Percentiles rank a stretch among this genome's conserved stretches.
Evolutionary conservation across 1,140 invertebrate species (phyloP).

Genomic region (Neodiprion fabricii): DNA sequence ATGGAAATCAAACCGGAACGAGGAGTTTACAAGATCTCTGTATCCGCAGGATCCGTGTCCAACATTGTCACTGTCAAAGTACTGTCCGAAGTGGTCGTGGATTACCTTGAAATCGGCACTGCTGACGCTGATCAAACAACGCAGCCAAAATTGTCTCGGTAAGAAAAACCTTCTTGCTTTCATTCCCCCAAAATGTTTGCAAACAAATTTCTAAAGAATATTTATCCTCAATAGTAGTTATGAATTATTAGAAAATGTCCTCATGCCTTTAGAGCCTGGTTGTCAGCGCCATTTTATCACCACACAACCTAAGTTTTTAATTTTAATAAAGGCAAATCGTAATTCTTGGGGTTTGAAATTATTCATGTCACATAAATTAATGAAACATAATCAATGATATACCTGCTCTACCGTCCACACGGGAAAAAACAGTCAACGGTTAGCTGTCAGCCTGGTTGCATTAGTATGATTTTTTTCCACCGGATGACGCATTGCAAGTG

Average conservation of each 20-base stretch:
- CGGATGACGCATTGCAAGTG: too few relatives aligned
- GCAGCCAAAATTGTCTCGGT: slow-evolving; percentile 77
- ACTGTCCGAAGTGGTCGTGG: slow-evolving; percentile 75
- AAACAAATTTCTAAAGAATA: background rate
- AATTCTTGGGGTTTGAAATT: too few relatives aligned
- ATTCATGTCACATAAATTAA: too few relatives aligned
- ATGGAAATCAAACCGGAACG: slow-evolving; percentile 79
- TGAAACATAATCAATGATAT: too few relatives aligned
- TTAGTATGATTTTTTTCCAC: too few relatives aligned
- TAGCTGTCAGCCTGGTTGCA: too few relatives aligned
- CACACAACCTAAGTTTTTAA: too few relatives aligned
- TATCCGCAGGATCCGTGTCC: slow-evolving; percentile 71
- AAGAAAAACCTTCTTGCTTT: slow-evolving; percentile 36
- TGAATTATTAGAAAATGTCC: background rate
- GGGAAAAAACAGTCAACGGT: too few relatives aligned
- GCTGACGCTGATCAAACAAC: slow-evolving; percentile 88
- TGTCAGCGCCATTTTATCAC: too few relatives aligned
- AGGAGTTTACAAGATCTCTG: slow-evolving; percentile 83
- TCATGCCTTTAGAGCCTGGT: too few relatives aligned
- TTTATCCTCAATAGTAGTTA: background rate
- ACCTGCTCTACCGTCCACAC: too few relatives aligned
- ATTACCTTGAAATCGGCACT: slow-evolving; percentile 86
- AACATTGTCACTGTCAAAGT: slow-evolving; percentile 78
- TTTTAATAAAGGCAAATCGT: too few relatives aligned
- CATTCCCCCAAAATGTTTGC: slow-evolving; percentile 14